These are phyloP conservation scores for Cataglyphis hispanica DNA, from an alignment of 1,140 invertebrate species.

Conservation along the genomic window DNA sequence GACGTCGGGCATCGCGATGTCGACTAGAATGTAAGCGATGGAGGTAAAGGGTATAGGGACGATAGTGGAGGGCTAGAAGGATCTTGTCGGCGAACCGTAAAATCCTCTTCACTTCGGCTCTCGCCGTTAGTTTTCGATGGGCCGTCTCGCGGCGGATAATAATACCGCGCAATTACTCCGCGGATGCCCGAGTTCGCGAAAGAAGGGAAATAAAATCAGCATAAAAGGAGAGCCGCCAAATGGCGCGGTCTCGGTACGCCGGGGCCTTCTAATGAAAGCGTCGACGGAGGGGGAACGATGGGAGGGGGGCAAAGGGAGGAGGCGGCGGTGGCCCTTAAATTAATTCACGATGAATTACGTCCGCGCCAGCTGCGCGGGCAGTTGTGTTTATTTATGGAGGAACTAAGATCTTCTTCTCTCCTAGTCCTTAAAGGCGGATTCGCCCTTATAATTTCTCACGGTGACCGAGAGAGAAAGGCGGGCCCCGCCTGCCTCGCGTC, in stretches of 20 bases:
- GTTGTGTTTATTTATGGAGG: slow-evolving; percentile 87
- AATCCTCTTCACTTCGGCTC: slow-evolving; percentile 70
- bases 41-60: background rate
- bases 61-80: background rate
- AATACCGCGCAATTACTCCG: slow-evolving; percentile 83
- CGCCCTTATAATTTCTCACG: slow-evolving; percentile 61
- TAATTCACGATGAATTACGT: slow-evolving; percentile 87
- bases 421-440: slow-evolving; percentile 72
- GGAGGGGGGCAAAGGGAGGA: slow-evolving; percentile 41
- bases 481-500: background rate
- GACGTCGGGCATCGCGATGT: slow-evolving; percentile 27
- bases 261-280: slow-evolving; percentile 86
- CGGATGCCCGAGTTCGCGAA: slow-evolving; percentile 80
- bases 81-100: slow-evolving; percentile 58
- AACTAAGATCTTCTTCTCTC: slow-evolving; percentile 83
- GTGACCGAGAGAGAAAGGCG: slow-evolving; percentile 43
- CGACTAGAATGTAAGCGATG: background rate
- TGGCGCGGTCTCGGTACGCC: slow-evolving; percentile 80
- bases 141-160: slow-evolving; percentile 77
- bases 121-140: slow-evolving; percentile 72
- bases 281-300: slow-evolving; percentile 29
- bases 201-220: slow-evolving; percentile 84
- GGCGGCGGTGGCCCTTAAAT: slow-evolving; percentile 83
- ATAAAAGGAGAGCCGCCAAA: slow-evolving; percentile 84
- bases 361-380: slow-evolving; percentile 85